phyloP scores from a whole-genome alignment of 2,113 vertebrate genomes.

The Mixornis gularis region DNA sequence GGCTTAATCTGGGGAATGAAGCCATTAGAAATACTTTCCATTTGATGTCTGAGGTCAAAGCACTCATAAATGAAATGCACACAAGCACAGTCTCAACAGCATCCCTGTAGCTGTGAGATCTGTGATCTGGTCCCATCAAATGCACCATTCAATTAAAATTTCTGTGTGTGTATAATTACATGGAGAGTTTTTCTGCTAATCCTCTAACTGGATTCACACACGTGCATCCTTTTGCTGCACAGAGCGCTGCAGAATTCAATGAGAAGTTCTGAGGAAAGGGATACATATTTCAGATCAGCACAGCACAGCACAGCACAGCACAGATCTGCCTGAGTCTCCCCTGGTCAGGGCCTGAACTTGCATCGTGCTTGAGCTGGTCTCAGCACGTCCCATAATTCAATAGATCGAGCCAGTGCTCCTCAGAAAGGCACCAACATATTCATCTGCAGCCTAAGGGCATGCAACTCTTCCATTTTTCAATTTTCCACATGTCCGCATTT shows the following conservation, averaged over 20 bases:
- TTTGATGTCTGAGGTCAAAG: not conserved
- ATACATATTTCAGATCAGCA: not conserved
- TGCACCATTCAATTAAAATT: not conserved
- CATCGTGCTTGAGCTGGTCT: not conserved
- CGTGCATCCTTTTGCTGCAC: not conserved
- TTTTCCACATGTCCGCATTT: conserved; percentile 11
- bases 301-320: too few species aligned
- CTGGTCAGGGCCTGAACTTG: not conserved
- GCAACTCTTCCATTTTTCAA: not conserved
- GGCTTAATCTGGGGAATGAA: not conserved
- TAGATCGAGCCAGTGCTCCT: not conserved
- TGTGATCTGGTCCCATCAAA: not conserved
- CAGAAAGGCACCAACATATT: not conserved
- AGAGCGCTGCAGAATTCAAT: not conserved
- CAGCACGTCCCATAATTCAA: not conserved
- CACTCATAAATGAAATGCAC: not conserved
- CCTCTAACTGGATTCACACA: not conserved
- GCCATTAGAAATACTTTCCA: not conserved
- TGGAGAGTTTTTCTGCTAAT: not conserved
- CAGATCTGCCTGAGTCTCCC: not conserved
- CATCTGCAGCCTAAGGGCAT: conserved; percentile 15
- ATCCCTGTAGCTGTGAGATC: not conserved
- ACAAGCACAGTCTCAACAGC: not conserved
- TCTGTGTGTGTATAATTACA: not conserved
- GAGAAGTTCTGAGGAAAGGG: not conserved